Percentiles rank a stretch among this genome's conserved stretches.
phyloP scores from a whole-genome alignment of 2,113 vertebrate species.

The Actenoides lindsayi region DNA sequence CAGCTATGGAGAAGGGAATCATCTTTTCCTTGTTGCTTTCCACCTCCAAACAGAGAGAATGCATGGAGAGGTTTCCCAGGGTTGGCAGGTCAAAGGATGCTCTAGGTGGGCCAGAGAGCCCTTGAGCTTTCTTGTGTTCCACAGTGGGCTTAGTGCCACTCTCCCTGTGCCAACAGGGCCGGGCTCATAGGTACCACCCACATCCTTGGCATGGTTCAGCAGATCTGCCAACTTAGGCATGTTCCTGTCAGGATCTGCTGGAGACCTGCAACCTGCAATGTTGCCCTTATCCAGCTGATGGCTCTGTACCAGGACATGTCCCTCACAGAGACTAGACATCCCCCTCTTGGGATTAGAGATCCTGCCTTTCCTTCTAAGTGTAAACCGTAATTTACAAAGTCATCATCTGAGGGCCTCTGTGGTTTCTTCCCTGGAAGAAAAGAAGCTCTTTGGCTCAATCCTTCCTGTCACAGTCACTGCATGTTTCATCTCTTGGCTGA shows the following conservation, averaged over 20 bases:
- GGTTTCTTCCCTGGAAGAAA: neutral
- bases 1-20: neutral
- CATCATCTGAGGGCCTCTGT: neutral
- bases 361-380: neutral
- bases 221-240: neutral
- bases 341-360: neutral
- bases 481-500: neutral
- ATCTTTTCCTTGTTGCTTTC: neutral
- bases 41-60: neutral
- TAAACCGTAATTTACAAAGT: neutral
- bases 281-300: neutral
- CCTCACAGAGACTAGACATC: neutral
- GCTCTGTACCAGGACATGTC: neutral
- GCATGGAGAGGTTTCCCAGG: neutral
- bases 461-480: neutral
- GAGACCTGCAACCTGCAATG: neutral
- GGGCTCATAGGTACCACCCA: neutral
- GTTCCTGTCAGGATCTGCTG: neutral
- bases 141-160: neutral
- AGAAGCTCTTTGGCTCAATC: neutral
- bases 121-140: fast-evolving
- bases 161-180: neutral
- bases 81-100: neutral
- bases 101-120: neutral
- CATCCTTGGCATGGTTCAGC: neutral